Evolutionary conservation across 2,797 vertebrate genomes (phyloP).

Genomic region (Sebastes wilsoni): DNA sequence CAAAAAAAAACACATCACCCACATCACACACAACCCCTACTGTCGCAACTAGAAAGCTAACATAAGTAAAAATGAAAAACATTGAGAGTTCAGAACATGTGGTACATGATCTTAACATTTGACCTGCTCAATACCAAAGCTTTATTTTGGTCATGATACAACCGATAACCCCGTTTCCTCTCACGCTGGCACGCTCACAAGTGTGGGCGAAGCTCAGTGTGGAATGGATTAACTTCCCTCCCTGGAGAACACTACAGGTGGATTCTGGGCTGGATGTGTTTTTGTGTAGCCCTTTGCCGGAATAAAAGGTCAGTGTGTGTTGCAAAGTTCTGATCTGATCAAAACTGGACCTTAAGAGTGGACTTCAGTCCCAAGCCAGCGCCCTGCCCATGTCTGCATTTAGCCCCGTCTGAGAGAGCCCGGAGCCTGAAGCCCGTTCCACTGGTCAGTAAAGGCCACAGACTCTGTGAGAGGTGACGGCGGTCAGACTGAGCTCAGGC

Average conservation of each 20-base stretch:
- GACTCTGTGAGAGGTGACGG: slow-evolving; percentile 59
- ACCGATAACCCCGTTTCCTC: not conserved
- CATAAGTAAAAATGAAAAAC: not conserved
- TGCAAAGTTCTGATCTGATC: slow-evolving; percentile 7
- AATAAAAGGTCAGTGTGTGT: not conserved
- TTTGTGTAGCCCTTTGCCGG: not conserved
- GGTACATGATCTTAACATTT: not conserved
- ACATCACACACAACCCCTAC: slow-evolving; percentile 2
- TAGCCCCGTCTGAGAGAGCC: slow-evolving; percentile 33
- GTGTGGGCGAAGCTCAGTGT: not conserved
- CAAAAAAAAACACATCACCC: not conserved
- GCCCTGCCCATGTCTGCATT: slow-evolving; percentile 57
- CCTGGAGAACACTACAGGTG: not conserved
- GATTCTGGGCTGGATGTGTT: not conserved
- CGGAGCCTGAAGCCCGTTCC: not conserved
- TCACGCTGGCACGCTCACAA: not conserved
- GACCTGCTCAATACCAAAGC: not conserved
- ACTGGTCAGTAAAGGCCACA: slow-evolving; percentile 48
- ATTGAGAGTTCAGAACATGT: not conserved
- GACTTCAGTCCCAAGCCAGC: slow-evolving; percentile 16
- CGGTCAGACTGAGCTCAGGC: slow-evolving; percentile 55
- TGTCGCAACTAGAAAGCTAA: not conserved
- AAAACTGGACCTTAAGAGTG: slow-evolving; percentile 14
- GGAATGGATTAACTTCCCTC: not conserved
- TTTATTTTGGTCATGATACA: not conserved